Conservation (phyloP, 2,888 invertebrate genomes). For the Drosophila pegasa region DNA sequence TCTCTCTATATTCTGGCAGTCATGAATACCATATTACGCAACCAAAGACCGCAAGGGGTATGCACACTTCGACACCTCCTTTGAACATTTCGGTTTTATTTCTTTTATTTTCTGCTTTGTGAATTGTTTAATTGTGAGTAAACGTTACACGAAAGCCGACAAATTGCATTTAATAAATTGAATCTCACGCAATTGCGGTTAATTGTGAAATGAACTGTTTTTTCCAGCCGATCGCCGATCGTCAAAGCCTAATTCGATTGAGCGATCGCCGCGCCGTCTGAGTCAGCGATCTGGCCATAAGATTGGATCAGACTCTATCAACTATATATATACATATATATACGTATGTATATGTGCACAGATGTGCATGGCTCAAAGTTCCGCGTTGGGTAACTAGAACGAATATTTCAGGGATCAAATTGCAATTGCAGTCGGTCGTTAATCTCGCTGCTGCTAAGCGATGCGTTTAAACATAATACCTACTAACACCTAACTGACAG, state of each 20-base stretch:
- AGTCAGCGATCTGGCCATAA: conserved; percentile 22
- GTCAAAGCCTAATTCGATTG: conserved; percentile 34
- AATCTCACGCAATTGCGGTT: conserved; percentile 69
- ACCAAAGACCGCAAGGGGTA: background rate
- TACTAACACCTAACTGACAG: conserved; percentile 58
- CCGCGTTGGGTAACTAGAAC: conserved; percentile 7
- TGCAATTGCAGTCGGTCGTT: conserved; percentile 28
- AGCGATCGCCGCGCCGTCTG: conserved; percentile 27
- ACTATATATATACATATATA: background rate
- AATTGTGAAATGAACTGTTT: conserved; percentile 60
- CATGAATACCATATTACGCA: background rate
- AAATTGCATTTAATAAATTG: conserved; percentile 54
- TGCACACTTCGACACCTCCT: background rate
- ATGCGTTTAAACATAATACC: conserved; percentile 42
- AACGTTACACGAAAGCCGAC: conserved; percentile 20
- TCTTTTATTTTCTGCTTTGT: background rate
- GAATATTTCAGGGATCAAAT: background rate
- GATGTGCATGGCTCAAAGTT: background rate
- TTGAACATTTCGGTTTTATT: background rate
- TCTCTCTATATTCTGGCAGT: too few species aligned
- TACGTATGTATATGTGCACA: background rate
- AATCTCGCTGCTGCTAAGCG: conserved; percentile 8
- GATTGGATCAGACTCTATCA: background rate
- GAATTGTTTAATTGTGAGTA: conserved; percentile 16
- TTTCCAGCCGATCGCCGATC: conserved; percentile 14